Evolutionary conservation across 2,797 vertebrate species (phyloP).

Genomic region (Onychomys arenicola): DNA sequence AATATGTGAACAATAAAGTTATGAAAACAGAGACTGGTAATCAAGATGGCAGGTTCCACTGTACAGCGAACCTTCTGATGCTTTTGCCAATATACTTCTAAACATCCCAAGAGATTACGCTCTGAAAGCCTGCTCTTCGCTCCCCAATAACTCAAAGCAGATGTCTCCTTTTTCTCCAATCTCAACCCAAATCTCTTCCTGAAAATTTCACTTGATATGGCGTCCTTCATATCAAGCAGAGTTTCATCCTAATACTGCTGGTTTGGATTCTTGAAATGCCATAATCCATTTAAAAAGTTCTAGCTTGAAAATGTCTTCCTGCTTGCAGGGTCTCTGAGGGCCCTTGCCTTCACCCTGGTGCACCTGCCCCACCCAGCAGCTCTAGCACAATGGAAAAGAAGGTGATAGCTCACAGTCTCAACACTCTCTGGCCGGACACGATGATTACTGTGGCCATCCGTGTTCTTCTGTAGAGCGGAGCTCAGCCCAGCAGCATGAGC

Average conservation of each 20-base stretch:
- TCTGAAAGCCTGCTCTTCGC: slow-evolving; percentile 30
- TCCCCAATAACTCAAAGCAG: neutral
- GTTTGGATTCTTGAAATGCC: neutral
- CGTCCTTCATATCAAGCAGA: neutral
- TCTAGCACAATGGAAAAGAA: neutral
- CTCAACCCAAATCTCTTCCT: slow-evolving; percentile 35
- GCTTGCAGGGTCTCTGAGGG: neutral
- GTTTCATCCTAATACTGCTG: slow-evolving; percentile 23
- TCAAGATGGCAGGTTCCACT: slow-evolving; percentile 33
- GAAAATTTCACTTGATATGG: slow-evolving; percentile 47
- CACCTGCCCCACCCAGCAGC: neutral
- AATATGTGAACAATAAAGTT: slow-evolving; percentile 77
- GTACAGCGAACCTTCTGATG: neutral
- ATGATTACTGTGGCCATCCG: fast-evolving
- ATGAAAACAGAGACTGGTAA: slow-evolving; percentile 48
- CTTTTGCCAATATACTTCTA: slow-evolving; percentile 53
- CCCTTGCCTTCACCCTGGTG: neutral
- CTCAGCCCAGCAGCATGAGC: neutral
- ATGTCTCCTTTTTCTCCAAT: neutral
- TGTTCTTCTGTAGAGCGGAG: neutral
- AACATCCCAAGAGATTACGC: slow-evolving; percentile 37
- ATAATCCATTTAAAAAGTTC: neutral
- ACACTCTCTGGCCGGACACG: neutral
- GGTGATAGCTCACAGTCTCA: neutral
- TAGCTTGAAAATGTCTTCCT: neutral